A percentile compares a stretch with the other conserved stretches of the same genome.
These are phyloP conservation scores for Nannoperca obscura DNA, from an alignment of 2,797 vertebrate genomes.

Conservation along the genomic window DNA sequence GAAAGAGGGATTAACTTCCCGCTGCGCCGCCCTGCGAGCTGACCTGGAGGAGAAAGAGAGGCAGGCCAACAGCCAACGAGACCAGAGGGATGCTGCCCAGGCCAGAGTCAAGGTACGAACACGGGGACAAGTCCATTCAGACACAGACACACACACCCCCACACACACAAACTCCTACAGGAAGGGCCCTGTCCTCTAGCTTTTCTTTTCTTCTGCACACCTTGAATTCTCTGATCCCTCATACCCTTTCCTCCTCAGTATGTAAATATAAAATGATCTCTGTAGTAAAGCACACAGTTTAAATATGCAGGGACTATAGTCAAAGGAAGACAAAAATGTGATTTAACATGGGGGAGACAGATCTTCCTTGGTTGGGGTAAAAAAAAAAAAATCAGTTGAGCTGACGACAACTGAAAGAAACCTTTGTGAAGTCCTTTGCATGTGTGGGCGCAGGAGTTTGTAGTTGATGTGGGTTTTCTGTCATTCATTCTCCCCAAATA, in stretches of 20 bases:
- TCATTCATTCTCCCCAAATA: constrained; percentile 22
- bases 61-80: constrained; percentile 86
- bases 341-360: constrained; percentile 31
- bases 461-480: constrained; percentile 8
- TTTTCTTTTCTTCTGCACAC: constrained; percentile 47
- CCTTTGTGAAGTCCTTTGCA: constrained; percentile 19
- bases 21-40: constrained; percentile 89
- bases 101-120: constrained; percentile 90
- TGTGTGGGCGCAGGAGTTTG: constrained; percentile 9
- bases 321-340: constrained; percentile 38
- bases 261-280: constrained; percentile 49
- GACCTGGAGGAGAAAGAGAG: constrained; percentile 94
- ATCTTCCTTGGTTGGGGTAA: constrained; percentile 18
- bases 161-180: constrained; percentile 41
- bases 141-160: constrained; percentile 37
- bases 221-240: constrained; percentile 66
- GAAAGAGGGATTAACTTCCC: constrained; percentile 90
- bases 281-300: constrained; percentile 45
- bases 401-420: constrained; percentile 17
- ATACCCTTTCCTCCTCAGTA: constrained; percentile 37
- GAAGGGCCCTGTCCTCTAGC: constrained; percentile 15
- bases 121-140: constrained; percentile 60
- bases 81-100: constrained; percentile 86
- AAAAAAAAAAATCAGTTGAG: constrained; percentile 12
- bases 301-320: constrained; percentile 55